Conservation (phyloP, 2,797 vertebrate species). For the Alcedo atthis region DNA sequence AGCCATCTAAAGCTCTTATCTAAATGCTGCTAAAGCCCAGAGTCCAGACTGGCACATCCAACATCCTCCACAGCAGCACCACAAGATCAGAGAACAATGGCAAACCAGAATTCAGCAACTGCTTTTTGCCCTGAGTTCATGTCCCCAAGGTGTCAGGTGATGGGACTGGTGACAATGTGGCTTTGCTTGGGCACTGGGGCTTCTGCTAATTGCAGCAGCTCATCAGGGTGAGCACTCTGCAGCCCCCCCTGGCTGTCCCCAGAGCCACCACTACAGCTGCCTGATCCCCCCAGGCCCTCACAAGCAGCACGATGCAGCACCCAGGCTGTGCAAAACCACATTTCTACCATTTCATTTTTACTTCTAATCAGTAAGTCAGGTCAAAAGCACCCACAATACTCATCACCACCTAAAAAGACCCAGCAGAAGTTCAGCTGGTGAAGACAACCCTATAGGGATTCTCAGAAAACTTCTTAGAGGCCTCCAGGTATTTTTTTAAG, state of each 20-base stretch:
- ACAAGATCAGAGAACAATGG: background rate
- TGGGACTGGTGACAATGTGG: background rate
- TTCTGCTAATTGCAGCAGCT: background rate
- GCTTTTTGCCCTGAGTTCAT: background rate
- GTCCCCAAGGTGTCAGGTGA: accelerated
- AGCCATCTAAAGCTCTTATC: background rate
- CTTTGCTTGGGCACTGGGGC: accelerated
- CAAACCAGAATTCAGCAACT: background rate
- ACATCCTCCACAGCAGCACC: background rate
- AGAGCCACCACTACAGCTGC: background rate
- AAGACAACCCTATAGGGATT: background rate
- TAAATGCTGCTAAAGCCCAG: background rate
- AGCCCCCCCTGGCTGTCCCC: background rate
- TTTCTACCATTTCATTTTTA: background rate
- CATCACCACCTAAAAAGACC: background rate
- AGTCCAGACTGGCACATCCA: background rate
- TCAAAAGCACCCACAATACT: background rate
- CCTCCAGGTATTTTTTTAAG: background rate
- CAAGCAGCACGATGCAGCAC: background rate
- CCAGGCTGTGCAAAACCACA: background rate
- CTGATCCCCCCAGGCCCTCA: background rate
- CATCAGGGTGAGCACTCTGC: background rate
- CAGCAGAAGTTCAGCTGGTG: background rate
- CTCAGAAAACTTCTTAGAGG: background rate
- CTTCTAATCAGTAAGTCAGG: background rate